Percentiles rank a stretch among this genome's conserved stretches.
These are phyloP conservation scores for Tyto alba DNA, from an alignment of 2,113 vertebrate species.

Conservation along the genomic window DNA sequence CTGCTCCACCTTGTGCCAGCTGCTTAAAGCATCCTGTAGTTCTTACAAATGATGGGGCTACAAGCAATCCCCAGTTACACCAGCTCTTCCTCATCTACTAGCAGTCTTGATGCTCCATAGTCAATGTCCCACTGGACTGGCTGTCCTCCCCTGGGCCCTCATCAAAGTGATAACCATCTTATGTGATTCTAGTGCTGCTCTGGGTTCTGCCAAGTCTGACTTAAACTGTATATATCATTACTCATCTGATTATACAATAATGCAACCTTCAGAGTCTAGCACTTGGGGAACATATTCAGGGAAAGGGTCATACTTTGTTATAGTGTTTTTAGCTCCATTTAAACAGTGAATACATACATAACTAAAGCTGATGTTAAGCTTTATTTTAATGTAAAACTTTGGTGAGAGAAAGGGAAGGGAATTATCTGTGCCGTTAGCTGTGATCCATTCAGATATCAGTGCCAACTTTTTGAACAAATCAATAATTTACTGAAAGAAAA, in stretches of 20 bases:
- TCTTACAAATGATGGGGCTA: neutral
- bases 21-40: neutral
- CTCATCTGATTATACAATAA: neutral
- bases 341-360: neutral
- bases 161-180: accelerated
- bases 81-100: neutral
- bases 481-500: conserved; percentile 9
- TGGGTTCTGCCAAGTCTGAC: neutral
- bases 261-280: neutral
- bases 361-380: neutral
- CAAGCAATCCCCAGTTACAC: neutral
- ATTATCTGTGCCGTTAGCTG: neutral
- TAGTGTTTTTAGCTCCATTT: neutral
- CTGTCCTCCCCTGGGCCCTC: neutral
- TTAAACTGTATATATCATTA: neutral
- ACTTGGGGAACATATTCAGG: neutral
- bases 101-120: neutral
- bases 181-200: neutral
- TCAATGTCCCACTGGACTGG: neutral
- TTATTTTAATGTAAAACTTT: neutral
- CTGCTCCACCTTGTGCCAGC: neutral
- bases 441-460: neutral
- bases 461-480: conserved; percentile 2
- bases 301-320: neutral
- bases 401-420: neutral